Conservation (phyloP, 1,140 invertebrate species). For the Leptinotarsa lineolata region DNA sequence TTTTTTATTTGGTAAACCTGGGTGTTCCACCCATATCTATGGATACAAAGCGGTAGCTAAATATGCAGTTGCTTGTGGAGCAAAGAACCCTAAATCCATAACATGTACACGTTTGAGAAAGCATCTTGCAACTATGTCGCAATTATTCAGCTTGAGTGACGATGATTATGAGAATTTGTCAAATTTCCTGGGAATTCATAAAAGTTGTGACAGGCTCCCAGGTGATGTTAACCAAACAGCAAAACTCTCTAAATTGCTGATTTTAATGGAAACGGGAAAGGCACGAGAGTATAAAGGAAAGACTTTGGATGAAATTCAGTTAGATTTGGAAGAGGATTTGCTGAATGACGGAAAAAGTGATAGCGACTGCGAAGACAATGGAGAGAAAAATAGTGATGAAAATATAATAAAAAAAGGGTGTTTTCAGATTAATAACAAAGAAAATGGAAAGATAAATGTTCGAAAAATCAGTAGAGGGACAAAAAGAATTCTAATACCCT, state of each 20-base stretch:
- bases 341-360: conserved; percentile 20
- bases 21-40: no score
- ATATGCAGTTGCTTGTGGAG: no score
- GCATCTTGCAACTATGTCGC: conserved; percentile 47
- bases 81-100: neutral
- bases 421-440: no score
- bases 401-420: neutral
- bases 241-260: conserved; percentile 33
- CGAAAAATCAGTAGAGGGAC: neutral
- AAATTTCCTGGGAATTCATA: conserved; percentile 48
- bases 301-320: conserved; percentile 49
- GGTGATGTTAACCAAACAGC: conserved; percentile 35
- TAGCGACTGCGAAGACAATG: no score
- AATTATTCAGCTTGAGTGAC: conserved; percentile 50
- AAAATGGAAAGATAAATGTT: no score
- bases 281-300: conserved; percentile 49
- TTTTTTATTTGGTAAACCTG: no score
- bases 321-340: conserved; percentile 45
- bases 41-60: no score
- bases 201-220: conserved; percentile 28
- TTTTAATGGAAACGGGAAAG: conserved; percentile 41
- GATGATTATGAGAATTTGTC: conserved; percentile 49
- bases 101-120: conserved; percentile 47
- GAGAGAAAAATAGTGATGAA: no score
- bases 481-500: no score